Base-by-base conservation (phyloP, 2,888 invertebrate species). In the Punctoribates punctum region DNA sequence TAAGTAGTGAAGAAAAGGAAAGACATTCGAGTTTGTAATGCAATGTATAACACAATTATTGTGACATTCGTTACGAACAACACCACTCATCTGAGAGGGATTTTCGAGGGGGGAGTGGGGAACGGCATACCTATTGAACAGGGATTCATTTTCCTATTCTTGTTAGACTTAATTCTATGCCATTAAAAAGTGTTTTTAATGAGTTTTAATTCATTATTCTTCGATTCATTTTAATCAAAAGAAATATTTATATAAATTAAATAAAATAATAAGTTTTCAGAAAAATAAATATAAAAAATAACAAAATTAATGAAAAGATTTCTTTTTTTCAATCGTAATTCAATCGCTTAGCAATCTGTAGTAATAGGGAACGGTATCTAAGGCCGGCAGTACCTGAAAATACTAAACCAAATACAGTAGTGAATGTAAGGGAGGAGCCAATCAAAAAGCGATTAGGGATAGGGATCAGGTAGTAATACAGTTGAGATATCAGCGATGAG, bases 391-490 rank as follows among this genome's bases (percentile, higher is more conserved):
- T 54, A 67, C 34, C 67, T 67, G 67, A 67, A 67, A 38, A 67
- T 34, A 42, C 67, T 27, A 38, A 65, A 38, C 17, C 67, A 67
- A 38, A 67, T 34, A 67, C n/a, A 34, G 54, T 54, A 54, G 54
- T 54, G 34, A 15, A 67, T n/a, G 38, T 38, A n/a, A n/a, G 38
- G 38, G 67, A 4, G 67, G 67, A 67, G 67, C 67, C 67, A 67
- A 67, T 67, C 67, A 38, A 67, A 67, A 38, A 67, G 38, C 67
- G 67, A 67, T 67, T 67, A 67, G 11, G 20, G 67, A 34, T 29
- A 67, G 67, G 34, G 67, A 67, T 67, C 29, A 67, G 38, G 67
- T 38, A 29, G 62, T 62, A 62, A 62, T 29, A 29, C 62, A 62
- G 62, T 29, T 13, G 62, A 62, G 62, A 67, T 67, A 34, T 17